Evolutionary conservation across 2,797 vertebrate genomes (phyloP), one percentile per base, ranked within the genome.

Genomic region (Psittacula echo): DNA sequence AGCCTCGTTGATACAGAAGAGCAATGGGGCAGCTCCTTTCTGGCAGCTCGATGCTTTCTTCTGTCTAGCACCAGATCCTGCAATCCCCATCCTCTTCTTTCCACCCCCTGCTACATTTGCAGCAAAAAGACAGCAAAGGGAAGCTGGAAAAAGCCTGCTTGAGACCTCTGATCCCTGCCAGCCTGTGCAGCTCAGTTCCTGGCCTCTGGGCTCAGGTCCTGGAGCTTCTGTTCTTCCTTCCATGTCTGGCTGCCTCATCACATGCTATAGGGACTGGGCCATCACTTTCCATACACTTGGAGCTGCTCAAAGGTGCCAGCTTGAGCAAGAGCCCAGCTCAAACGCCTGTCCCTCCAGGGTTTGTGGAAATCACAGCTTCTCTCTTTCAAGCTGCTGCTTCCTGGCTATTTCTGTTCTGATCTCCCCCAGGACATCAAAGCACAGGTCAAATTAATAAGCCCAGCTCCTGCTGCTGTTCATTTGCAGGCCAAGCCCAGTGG

Each of bases 201-300:
- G 32, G n/a, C 21, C 26, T 61, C 24, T 26, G 44, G 5, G 5
- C 56, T 78, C 17, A 21, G 30, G 44, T n/a, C 19, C 68, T 1
- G 2, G 32, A 19, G 4, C 24, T 62, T 14, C 44, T 83, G 48
- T 34, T 15, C 26, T 26, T 44, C 47, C 47, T 56, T 51, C 62
- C n/a, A 1, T 1, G 0, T 61, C 61, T 42, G 78, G 15, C 58
- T 47, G 61, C 50, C 20, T 3, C 66, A 17, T 44, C 0, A 0
- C 7, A 1, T 2, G 0, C 56, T 10, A 3, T 1, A 0, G 58
- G 24, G 27, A 44, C 27, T 11, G 13, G 9, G 39, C 44, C 18
- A 17, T 44, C 44, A 13, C 39, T 29, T 51, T 27, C 67, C 5
- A 0, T 39, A 3, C 8, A 2, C 2, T 0, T 20, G 42, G 47